Evolutionary conservation across 2,797 vertebrate species (phyloP).

Genomic region (Sebastes nivosus): DNA sequence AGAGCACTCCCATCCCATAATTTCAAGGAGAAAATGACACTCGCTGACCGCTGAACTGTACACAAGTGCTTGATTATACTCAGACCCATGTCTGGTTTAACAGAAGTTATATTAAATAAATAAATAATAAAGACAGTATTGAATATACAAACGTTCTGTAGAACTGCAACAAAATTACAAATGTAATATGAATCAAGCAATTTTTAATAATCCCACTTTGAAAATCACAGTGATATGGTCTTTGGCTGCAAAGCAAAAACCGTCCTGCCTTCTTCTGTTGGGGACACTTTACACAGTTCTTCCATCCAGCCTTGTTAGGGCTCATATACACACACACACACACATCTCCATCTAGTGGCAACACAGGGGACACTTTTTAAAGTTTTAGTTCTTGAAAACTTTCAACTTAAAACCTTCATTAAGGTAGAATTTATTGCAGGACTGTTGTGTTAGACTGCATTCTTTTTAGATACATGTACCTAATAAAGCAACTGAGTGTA

Average conservation of each 20-base stretch:
- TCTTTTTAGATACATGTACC: background rate
- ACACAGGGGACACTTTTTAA: background rate
- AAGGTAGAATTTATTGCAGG: background rate
- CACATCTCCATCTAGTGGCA: slow-evolving; percentile 55
- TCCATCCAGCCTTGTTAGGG: background rate
- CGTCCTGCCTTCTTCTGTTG: background rate
- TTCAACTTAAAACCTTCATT: background rate
- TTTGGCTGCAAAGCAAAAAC: too few relatives aligned
- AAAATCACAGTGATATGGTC: background rate
- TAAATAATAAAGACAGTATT: background rate
- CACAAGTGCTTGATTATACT: background rate
- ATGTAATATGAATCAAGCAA: background rate
- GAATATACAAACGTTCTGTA: background rate
- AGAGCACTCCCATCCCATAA: slow-evolving; percentile 28
- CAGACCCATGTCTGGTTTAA: background rate
- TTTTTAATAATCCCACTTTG: background rate
- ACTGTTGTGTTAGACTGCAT: background rate
- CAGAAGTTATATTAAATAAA: background rate
- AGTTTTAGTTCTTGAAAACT: background rate
- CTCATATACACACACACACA: background rate
- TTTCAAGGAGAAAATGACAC: slow-evolving; percentile 11
- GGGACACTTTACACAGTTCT: background rate
- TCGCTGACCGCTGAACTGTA: background rate
- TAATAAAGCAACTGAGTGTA: background rate
- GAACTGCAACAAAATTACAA: background rate